Conservation (phyloP, 2,888 invertebrate genomes). For the Maniola hyperantus region DNA sequence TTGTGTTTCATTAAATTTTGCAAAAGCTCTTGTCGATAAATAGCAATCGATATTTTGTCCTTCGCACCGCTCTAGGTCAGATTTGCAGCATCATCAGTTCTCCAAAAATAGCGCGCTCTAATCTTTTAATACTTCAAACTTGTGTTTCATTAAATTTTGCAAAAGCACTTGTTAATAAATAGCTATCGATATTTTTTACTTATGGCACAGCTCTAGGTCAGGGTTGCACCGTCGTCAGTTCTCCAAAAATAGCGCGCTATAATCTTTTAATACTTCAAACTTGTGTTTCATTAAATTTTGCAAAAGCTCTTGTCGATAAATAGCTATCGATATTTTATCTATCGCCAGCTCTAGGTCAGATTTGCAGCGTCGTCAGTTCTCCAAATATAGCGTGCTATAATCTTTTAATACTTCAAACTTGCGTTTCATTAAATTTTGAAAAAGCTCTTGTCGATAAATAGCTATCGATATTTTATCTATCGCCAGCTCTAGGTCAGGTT, state of each 20-base stretch:
- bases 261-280: no score
- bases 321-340: background rate
- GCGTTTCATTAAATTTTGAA: slow-evolving; percentile 28
- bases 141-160: slow-evolving; percentile 38
- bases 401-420: slow-evolving; percentile 82
- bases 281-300: background rate
- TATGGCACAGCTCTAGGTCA: slow-evolving; percentile 37
- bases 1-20: background rate
- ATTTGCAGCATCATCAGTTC: slow-evolving; percentile 52
- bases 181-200: slow-evolving; percentile 36
- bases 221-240: no score
- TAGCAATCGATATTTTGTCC: background rate
- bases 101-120: slow-evolving; percentile 74
- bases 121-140: slow-evolving; percentile 82
- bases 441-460: slow-evolving; percentile 4
- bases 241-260: no score
- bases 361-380: slow-evolving; percentile 53
- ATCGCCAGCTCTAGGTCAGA: slow-evolving; percentile 37
- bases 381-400: slow-evolving; percentile 75
- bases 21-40: background rate
- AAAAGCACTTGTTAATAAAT: background rate
- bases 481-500: slow-evolving; percentile 40
- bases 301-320: background rate
- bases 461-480: slow-evolving; percentile 34
- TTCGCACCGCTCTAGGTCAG: slow-evolving; percentile 36